Evolutionary conservation across 2,797 vertebrate genomes (phyloP), one percentile per base, ranked within the genome.

Genomic region (Eurystomus glaucurus): DNA sequence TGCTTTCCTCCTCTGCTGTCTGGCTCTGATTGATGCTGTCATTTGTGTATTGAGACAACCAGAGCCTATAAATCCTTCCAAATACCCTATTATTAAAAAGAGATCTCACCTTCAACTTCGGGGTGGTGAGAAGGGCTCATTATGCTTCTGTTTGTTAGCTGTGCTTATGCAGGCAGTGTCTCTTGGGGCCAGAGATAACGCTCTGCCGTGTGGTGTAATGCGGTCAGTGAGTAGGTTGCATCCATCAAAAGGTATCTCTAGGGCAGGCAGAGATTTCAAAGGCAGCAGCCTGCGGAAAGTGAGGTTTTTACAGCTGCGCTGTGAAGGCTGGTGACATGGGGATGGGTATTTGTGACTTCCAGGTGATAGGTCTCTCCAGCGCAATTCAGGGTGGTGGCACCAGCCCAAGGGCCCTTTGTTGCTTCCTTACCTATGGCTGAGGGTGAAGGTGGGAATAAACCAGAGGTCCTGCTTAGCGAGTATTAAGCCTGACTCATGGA

Each of bases 1-100:
- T 93, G 91, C 94, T 92, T 95, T 93, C 94, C 78, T 94, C 45
- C 90, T 93, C 61, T 85, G 68, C 85, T 88, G 93, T 91, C 93
- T 95, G 83, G 76, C 46, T 94, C 77, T 97, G 96, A 96, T 87
- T 96, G 97, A 97, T 97, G 80, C 95, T 95, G 93, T 95, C 93
- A 92, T 94, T 95, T 91, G 84, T 90, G 90, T 94, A 87, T 84
- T 93, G 93, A 96, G 93, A 96, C 66, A 96, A 88, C 94, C 65
- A 92, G 82, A 89, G 62, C 79, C 79, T 89, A 96, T 95, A 97
- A 96, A 96, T 96, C 96, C 78, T 92, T 84, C 71, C 89, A 90
- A 95, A 96, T 79, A 85, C 41, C 78, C 84, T 84, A 61, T 94
- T 98, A 96, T 96, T 98, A 96, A 95, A 97, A 96, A 88, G 45